These are phyloP conservation scores for Brachionus paranguensis DNA, from an alignment of 1,140 invertebrate species.

Conservation along the genomic window DNA sequence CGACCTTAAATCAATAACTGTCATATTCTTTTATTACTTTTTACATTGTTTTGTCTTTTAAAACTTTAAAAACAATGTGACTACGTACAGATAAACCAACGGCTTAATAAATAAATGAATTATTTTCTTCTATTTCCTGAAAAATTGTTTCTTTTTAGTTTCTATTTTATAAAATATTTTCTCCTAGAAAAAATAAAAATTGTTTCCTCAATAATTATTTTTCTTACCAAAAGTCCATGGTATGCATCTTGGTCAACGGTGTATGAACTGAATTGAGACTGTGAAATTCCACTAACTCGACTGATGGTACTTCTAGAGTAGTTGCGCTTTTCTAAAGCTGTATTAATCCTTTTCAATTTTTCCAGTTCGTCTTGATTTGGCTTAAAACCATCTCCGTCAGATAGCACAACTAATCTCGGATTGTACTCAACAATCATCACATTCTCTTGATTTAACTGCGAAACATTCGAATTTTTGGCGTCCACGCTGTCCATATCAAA, in stretches of 20 bases:
- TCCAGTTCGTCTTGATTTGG: background rate
- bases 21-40: too few species aligned
- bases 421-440: constrained; percentile 24
- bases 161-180: background rate
- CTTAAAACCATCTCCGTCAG: constrained; percentile 25
- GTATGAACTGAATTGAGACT: background rate
- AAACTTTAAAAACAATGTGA: too few species aligned
- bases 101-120: too few species aligned
- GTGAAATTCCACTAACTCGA: background rate
- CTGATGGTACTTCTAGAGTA: background rate
- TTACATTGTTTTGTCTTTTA: too few species aligned
- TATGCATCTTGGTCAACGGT: background rate
- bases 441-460: background rate
- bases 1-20: too few species aligned
- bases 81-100: too few species aligned
- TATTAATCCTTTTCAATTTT: background rate
- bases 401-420: background rate
- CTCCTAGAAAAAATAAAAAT: background rate
- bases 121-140: too few species aligned
- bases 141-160: too few species aligned
- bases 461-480: background rate
- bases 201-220: background rate
- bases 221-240: background rate
- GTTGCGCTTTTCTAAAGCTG: background rate
- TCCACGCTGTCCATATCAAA: constrained; percentile 8